Base-by-base conservation (phyloP, 2,113 vertebrate genomes). In the Ailurus styani region DNA sequence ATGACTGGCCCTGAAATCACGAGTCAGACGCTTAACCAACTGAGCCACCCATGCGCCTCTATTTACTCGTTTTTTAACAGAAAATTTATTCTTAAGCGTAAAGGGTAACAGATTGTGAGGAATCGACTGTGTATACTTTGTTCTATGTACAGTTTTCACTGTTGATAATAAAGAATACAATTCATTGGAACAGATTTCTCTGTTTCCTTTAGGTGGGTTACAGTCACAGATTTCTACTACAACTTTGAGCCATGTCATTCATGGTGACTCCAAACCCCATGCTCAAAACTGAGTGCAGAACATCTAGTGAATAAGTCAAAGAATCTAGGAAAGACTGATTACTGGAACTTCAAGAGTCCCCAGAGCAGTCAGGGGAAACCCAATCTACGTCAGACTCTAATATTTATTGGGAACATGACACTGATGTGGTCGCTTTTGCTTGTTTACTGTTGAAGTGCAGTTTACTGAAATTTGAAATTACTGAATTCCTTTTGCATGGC, bases 371-470 rank as follows among this genome's bases (percentile, higher is more conserved):
- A 98, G 93, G 72, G 64, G 96, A 98, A 98, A 91, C 91, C 97
- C 98, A 98, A 96, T 57, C 96, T 99, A 96, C 97, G 97, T 99
- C 98, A 99, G 95, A 96, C 50, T 95, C 92, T 97, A 97, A 98
- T 98, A 98, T 98, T 99, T 99, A 98, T 99, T 98, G 97, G 97
- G 95, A 98, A 98, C 94, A 87, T 88, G 96, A 97, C 96, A 98
- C 97, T 89, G 13, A 0, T 97, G 97, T 97, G 98, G 98, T 98
- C 84, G 45, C 57, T 97, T 97, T 78, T 86, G 84, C 95, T 98
- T 99, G 97, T 98, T 99, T 98, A 93, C 95, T 50, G 82, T 95
- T 97, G 83, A 98, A 98, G 97, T 95, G 82, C 52, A 98, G 79
- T 98, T 99, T 97, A 97, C 97, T 97, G 97, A 88, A 82, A 97